phyloP scores from a whole-genome alignment of 2,888 invertebrate species.

The Nyleta sp. region DNA sequence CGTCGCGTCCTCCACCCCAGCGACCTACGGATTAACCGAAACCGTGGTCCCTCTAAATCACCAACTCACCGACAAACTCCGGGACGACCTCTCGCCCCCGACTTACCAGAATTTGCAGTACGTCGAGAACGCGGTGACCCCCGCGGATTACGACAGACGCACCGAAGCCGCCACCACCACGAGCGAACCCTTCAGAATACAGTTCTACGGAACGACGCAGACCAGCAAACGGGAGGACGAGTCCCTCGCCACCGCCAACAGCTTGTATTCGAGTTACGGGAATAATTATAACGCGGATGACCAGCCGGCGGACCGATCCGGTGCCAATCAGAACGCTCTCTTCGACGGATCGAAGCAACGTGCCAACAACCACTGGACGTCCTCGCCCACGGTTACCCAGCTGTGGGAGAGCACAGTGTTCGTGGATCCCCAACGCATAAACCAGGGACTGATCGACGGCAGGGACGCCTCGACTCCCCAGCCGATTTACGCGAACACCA shows the following conservation, averaged over 20 bases:
- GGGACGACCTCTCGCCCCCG: conserved; percentile 65
- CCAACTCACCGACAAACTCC: conserved; percentile 41
- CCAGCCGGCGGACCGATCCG: conserved; percentile 61
- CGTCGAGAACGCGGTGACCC: conserved; percentile 33
- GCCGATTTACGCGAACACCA: conserved; percentile 60
- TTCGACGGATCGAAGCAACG: conserved; percentile 63
- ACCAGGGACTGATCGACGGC: conserved; percentile 85
- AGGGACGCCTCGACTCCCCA: conserved; percentile 69
- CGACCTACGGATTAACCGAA: conserved; percentile 72
- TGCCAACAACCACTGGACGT: conserved; percentile 82
- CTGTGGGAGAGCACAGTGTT: conserved; percentile 88
- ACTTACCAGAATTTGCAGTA: conserved; percentile 45
- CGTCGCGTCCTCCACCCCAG: conserved; percentile 76
- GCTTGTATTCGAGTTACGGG: conserved; percentile 71
- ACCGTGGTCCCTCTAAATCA: conserved; percentile 54
- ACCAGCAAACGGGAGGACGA: conserved; percentile 61
- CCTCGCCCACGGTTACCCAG: conserved; percentile 84
- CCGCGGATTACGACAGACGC: conserved; percentile 44
- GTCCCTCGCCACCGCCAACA: conserved; percentile 73
- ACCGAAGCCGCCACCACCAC: conserved; percentile 68
- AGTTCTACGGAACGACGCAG: conserved; percentile 74
- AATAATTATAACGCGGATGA: conserved; percentile 68
- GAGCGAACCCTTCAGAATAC: conserved; percentile 74
- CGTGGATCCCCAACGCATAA: conserved; percentile 88
- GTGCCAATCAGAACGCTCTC: conserved; percentile 47